Evolutionary conservation across 2,113 vertebrate species (phyloP), one percentile per base, ranked within the genome.

Genomic region (Serilophus lunatus): DNA sequence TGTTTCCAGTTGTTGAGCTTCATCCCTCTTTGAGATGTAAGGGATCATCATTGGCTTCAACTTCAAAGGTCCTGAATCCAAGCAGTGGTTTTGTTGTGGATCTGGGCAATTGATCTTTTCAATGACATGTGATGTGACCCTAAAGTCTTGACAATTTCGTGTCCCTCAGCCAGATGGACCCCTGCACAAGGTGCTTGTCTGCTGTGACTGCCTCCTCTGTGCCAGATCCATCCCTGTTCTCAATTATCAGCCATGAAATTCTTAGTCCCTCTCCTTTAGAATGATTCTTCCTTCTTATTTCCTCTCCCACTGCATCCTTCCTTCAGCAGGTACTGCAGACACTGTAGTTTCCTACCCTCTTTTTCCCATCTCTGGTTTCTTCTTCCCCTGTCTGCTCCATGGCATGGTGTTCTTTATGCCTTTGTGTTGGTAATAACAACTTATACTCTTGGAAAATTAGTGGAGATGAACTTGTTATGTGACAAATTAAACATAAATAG

Each of bases 401-500:
- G 51, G 82, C 57, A 14, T 24, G 44, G 20, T 1, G 2, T 56
- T 75, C 50, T 61, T 69, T 61, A 45, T 35, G 17, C 25, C 57
- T 70, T 51, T 53, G 49, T 72, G 25, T 51, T 81, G 59, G 25
- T 63, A 81, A 83, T 71, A 92, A 81, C 61, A 89, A 50, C 88
- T 64, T 59, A 86, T 90, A 51, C 78, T 80, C 90, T 38, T 42
- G 75, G 81, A 74, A 94, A 95, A 96, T 95, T 63, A 96, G 75
- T 82, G 88, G 74, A 94, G 88, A 85, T 86, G 80, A 91, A 77
- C 76, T 95, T 92, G 79, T 93, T 93, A 83, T 93, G 64, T 95
- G 91, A 92, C 92, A 96, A 96, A 96, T 96, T 59, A 92, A 95
- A 85, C 53, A 85, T 3, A 95, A 96, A 87, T 56, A 86, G 60